A percentile compares a stretch with the other conserved stretches of the same genome.
Evolutionary conservation across 2,888 invertebrate genomes (phyloP).

Genomic region (Tuberolachnus salignus): DNA sequence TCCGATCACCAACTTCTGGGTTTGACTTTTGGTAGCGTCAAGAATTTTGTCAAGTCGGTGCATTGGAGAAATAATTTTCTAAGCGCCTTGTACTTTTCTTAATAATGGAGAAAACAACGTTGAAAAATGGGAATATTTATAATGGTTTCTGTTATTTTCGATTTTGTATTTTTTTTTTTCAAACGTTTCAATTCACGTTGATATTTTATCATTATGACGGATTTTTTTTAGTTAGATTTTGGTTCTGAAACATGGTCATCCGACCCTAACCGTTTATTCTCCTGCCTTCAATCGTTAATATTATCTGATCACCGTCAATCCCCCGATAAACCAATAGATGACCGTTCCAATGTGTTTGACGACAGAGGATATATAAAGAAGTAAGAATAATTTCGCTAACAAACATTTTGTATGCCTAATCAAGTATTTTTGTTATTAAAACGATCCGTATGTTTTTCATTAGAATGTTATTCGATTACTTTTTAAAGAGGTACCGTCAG

Average conservation of each 20-base stretch:
- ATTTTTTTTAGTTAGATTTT: slow-evolving; percentile 70
- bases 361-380: slow-evolving; percentile 27
- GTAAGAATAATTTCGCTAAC: background rate
- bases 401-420: slow-evolving; percentile 65
- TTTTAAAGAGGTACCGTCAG: slow-evolving; percentile 21
- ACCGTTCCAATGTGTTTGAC: background rate
- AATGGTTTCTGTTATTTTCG: too few species aligned
- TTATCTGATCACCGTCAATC: background rate
- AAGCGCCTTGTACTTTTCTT: too few species aligned
- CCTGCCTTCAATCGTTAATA: slow-evolving; percentile 67
- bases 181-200: too few species aligned
- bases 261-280: slow-evolving; percentile 69
- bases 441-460: slow-evolving; percentile 67
- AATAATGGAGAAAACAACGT: too few species aligned
- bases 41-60: too few species aligned
- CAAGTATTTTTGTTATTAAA: slow-evolving; percentile 37
- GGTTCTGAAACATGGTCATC: slow-evolving; percentile 71
- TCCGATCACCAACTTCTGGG: too few species aligned
- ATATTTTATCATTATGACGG: too few species aligned
- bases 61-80: too few species aligned
- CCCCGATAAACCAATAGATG: background rate
- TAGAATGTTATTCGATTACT: slow-evolving; percentile 67
- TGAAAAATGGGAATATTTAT: too few species aligned
- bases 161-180: too few species aligned
- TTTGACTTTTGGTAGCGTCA: too few species aligned